These are phyloP conservation scores for Rhynchonema sp. DNA, from an alignment of 2,888 invertebrate species.

Conservation along the genomic window DNA sequence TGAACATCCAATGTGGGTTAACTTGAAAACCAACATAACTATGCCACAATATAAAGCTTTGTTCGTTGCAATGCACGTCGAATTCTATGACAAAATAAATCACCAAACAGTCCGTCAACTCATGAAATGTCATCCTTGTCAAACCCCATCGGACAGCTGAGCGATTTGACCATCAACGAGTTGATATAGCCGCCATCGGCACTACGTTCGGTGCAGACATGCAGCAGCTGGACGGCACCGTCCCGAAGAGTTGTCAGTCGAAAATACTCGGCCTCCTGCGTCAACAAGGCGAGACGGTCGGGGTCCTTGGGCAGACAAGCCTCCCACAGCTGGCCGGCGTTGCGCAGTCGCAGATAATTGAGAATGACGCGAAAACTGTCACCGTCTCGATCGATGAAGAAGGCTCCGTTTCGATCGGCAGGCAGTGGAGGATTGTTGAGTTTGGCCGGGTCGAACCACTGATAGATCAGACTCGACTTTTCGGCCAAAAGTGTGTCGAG, in stretches of 20 bases:
- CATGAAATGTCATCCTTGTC: no score
- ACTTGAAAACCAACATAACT: no score
- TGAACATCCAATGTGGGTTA: no score
- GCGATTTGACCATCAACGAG: constrained; percentile 17
- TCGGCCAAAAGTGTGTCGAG: constrained; percentile 12
- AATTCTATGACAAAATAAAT: no score
- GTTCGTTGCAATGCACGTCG: no score
- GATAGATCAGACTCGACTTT: not conserved
- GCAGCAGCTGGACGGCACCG: not conserved
- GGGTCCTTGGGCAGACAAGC: constrained; percentile 6
- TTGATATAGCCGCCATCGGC: constrained; percentile 11
- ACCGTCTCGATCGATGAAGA: constrained; percentile 24
- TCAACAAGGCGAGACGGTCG: constrained; percentile 4
- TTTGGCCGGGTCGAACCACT: constrained; percentile 15
- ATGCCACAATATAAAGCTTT: no score
- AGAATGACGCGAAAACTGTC: constrained; percentile 19
- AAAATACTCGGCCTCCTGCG: constrained; percentile 4
- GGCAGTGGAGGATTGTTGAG: constrained; percentile 15
- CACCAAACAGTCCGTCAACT: no score
- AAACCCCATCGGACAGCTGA: constrained; percentile 15
- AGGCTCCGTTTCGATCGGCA: constrained; percentile 16
- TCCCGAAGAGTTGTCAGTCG: not conserved
- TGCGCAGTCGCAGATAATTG: constrained; percentile 20
- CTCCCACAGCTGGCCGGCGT: constrained; percentile 9
- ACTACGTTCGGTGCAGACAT: not conserved